Evolutionary conservation across 2,888 invertebrate species (phyloP).

Genomic region (Cosmopolites sordidus): DNA sequence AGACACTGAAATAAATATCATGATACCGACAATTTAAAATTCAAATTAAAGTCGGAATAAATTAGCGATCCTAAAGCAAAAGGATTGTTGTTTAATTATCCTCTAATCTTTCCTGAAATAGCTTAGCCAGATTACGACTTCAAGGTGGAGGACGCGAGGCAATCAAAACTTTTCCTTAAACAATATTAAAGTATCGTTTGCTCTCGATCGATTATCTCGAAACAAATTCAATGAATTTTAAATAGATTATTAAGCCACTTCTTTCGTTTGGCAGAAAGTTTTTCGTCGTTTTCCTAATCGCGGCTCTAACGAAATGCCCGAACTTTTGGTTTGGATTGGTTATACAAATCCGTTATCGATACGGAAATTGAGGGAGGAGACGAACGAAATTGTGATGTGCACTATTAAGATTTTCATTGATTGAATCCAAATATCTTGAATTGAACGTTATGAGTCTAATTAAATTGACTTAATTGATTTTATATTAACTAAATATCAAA

Average conservation of each 20-base stretch:
- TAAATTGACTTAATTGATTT: too few relatives aligned
- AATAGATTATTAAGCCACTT: conserved; percentile 15
- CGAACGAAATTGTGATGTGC: too few relatives aligned
- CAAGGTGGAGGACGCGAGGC: not conserved
- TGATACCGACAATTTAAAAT: too few relatives aligned
- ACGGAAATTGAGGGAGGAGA: not conserved
- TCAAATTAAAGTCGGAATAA: too few relatives aligned
- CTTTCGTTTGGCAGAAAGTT: conserved; percentile 3
- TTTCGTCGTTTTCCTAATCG: conserved; percentile 1
- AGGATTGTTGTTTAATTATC: conserved; percentile 1
- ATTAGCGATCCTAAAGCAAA: not conserved
- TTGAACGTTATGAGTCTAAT: too few relatives aligned
- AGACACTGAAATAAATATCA: too few relatives aligned
- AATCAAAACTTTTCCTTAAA: conserved; percentile 3
- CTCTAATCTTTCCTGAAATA: not conserved
- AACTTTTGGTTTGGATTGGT: not conserved
- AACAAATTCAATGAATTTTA: conserved; percentile 23
- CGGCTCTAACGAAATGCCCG: conserved; percentile 1
- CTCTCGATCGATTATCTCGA: conserved; percentile 4
- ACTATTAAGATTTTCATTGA: too few relatives aligned
- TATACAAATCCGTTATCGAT: not conserved
- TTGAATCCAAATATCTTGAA: too few relatives aligned
- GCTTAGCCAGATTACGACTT: not conserved
- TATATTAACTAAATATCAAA: too few relatives aligned
- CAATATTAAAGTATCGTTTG: conserved; percentile 14